Evolutionary conservation across 2,888 invertebrate genomes (phyloP).

Genomic region (Eurytoma adleriae): DNA sequence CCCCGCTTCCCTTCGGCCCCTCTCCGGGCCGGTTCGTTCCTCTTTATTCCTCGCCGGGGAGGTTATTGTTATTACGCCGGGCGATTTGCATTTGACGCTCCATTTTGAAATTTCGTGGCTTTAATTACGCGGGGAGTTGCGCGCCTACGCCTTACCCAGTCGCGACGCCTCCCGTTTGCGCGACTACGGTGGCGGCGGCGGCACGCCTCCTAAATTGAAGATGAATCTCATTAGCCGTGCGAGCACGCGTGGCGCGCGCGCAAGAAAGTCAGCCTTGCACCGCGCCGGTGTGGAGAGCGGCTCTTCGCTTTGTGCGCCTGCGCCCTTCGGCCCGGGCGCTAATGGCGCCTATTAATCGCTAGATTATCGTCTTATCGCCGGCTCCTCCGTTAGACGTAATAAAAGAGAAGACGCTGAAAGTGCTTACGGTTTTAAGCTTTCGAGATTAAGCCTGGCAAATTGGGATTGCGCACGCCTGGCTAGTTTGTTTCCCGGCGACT

Average conservation of each 20-base stretch:
- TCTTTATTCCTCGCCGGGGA: slow-evolving; percentile 30
- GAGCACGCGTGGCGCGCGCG: slow-evolving; percentile 13
- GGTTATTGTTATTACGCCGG: slow-evolving; percentile 54
- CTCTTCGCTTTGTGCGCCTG: slow-evolving; percentile 27
- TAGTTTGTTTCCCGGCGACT: slow-evolving; percentile 17
- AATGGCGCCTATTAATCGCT: slow-evolving; percentile 56
- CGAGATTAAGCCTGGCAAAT: slow-evolving; percentile 48
- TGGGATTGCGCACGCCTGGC: slow-evolving; percentile 28
- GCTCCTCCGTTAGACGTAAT: slow-evolving; percentile 49
- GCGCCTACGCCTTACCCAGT: slow-evolving; percentile 24
- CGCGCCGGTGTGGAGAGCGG: neutral
- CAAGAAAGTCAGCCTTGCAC: slow-evolving; percentile 43
- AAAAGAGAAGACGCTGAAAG: slow-evolving; percentile 53
- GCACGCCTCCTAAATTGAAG: slow-evolving; percentile 45
- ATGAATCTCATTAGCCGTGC: slow-evolving; percentile 56
- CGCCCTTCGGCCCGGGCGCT: slow-evolving; percentile 17
- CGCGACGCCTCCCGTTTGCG: neutral
- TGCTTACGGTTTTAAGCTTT: slow-evolving; percentile 49
- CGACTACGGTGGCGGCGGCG: neutral
- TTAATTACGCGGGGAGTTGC: slow-evolving; percentile 54
- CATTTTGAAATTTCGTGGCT: slow-evolving; percentile 57
- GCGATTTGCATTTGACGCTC: slow-evolving; percentile 57
- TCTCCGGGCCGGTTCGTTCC: neutral
- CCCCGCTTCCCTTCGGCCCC: neutral
- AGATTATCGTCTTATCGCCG: slow-evolving; percentile 57